A percentile compares a stretch with the other conserved stretches of the same genome.
Evolutionary conservation across 2,113 vertebrate genomes (phyloP).

Genomic region (Pardalotus punctatus): DNA sequence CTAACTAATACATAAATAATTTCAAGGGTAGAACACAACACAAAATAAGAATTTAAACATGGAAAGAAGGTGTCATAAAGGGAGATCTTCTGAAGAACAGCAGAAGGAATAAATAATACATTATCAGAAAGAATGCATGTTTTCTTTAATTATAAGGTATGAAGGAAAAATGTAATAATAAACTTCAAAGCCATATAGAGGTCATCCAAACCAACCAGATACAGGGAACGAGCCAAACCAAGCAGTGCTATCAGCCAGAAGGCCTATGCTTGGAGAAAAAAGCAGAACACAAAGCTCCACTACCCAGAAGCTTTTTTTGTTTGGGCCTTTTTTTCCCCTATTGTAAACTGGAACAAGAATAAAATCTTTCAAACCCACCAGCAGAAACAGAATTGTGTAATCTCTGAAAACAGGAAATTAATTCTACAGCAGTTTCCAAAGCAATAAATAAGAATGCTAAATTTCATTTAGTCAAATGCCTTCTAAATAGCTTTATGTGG

Average conservation of each 20-base stretch:
- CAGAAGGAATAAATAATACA: background rate
- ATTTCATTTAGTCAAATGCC: conserved; percentile 8
- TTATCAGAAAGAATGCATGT: background rate
- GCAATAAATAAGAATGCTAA: background rate
- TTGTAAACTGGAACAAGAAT: background rate
- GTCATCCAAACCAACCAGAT: background rate
- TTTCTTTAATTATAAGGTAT: background rate
- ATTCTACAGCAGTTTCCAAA: conserved; percentile 5
- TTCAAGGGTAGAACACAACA: background rate
- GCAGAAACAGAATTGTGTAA: background rate
- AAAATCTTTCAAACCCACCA: background rate
- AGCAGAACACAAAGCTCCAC: background rate
- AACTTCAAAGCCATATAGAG: background rate
- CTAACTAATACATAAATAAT: background rate
- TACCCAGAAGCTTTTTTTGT: background rate
- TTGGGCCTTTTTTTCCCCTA: background rate
- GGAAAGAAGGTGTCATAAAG: background rate
- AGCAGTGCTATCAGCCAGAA: background rate
- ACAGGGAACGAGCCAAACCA: background rate
- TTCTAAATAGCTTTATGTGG: background rate
- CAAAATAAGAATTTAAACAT: background rate
- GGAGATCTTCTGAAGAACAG: background rate
- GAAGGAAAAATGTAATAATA: background rate
- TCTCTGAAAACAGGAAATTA: background rate
- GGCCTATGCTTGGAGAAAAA: background rate